Evolutionary conservation across 2,113 vertebrate genomes (phyloP).

Genomic region (Nothobranchius furzeri): DNA sequence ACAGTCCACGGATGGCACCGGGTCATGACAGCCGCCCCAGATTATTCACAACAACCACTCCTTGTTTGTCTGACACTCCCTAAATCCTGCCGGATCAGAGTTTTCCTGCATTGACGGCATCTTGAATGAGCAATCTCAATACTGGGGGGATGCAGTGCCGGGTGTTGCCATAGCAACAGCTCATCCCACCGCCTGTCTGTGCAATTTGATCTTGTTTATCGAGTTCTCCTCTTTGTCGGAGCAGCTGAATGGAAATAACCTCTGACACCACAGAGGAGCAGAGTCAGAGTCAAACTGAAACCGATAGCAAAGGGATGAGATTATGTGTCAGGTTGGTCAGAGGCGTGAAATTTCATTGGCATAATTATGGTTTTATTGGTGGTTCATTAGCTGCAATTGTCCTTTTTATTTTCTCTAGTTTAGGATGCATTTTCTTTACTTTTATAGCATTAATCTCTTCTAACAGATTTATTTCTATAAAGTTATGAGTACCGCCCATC

Average conservation of each 20-base stretch:
- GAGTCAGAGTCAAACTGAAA: slow-evolving; percentile 31
- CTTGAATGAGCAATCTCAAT: slow-evolving; percentile 42
- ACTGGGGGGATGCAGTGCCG: slow-evolving; percentile 31
- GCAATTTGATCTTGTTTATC: slow-evolving; percentile 72
- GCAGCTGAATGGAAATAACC: slow-evolving; percentile 57
- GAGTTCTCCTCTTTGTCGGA: slow-evolving; percentile 47
- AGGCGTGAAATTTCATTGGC: not conserved
- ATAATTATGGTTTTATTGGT: not conserved
- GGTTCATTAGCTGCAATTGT: not conserved
- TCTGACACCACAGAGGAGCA: slow-evolving; percentile 31
- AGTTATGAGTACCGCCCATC: too few species aligned
- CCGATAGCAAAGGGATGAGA: slow-evolving; percentile 27
- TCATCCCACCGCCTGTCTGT: slow-evolving; percentile 53
- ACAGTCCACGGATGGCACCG: slow-evolving; percentile 12
- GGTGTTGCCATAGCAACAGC: slow-evolving; percentile 69
- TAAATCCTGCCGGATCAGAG: slow-evolving; percentile 39
- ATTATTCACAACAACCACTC: slow-evolving; percentile 29
- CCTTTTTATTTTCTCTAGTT: not conserved
- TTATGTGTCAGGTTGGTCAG: not conserved
- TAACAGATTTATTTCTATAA: too few species aligned
- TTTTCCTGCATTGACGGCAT: slow-evolving; percentile 28
- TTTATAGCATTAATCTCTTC: too few species aligned
- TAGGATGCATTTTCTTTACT: not conserved
- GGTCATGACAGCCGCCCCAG: slow-evolving; percentile 33
- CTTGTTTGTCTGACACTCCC: slow-evolving; percentile 43